These are phyloP conservation scores for Pogonocichla stellata DNA, from an alignment of 2,113 vertebrate genomes.

Conservation along the genomic window DNA sequence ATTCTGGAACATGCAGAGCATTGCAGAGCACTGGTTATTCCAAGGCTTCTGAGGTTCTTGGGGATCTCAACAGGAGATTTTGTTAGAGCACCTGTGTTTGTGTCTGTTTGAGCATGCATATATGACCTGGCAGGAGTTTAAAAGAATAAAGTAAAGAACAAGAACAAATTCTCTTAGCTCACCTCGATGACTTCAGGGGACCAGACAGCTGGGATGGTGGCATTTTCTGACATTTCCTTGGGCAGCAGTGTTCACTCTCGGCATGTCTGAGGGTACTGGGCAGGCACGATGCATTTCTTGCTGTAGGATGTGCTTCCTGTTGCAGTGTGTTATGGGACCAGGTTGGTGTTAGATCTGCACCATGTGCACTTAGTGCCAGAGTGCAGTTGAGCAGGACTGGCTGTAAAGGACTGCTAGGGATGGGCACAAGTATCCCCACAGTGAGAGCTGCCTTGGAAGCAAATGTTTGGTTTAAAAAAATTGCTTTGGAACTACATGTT, in stretches of 20 bases:
- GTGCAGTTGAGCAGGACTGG: background rate
- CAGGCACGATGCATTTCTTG: accelerated
- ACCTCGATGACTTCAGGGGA: background rate
- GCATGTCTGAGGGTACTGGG: background rate
- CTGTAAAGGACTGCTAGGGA: background rate
- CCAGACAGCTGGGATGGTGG: background rate
- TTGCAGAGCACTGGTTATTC: background rate
- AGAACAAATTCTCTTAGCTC: background rate
- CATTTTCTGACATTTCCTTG: background rate
- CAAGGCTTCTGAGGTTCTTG: background rate
- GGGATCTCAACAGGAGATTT: background rate
- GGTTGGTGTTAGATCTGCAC: background rate
- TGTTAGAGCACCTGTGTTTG: background rate
- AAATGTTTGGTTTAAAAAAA: background rate
- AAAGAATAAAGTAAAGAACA: background rate
- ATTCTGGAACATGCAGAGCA: background rate
- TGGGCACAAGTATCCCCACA: background rate
- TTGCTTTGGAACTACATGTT: background rate
- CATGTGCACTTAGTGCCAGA: background rate
- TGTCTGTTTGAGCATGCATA: background rate
- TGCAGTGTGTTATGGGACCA: background rate
- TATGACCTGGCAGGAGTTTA: background rate
- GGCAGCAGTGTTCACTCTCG: background rate
- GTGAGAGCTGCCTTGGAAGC: background rate
- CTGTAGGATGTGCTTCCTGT: background rate